Evolutionary conservation across 2,113 vertebrate genomes (phyloP), one percentile per base, ranked within the genome.

Genomic region (Colius striatus): DNA sequence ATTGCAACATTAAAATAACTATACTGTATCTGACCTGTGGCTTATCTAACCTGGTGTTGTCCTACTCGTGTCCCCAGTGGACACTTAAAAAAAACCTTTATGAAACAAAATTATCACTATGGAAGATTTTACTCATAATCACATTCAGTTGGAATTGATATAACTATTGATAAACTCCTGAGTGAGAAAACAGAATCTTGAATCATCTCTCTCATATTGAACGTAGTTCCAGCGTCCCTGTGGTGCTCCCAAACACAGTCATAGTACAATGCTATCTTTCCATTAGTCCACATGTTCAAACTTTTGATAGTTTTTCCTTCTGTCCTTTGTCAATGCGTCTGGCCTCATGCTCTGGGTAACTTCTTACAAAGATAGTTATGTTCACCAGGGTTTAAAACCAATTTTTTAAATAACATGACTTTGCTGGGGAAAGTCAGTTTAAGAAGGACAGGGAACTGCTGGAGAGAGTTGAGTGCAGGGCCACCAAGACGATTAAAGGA

Each of bases 131-230:
- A 89, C 19, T 92, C 54, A 19, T 85, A 34, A 18, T 73, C 72
- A 90, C 71, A 89, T 84, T 90, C 73, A 51, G 51, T 87, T 83
- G 94, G 14, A 54, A 76, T 43, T 91, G 90, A 62, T 91, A 60
- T 20, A 91, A 76, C 22, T 77, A 95, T 30, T 32, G 22, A 83
- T 91, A 90, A 95, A 89, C 19, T 92, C 27, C 32, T 55, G 29
- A 67, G 25, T 54, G 51, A 63, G 41, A 78, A 63, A 55, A 57
- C 30, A 84, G 79, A 80, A 29, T 72, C 57, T 84, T 78, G 38
- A 26, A 43, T 89, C 9, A 62, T 57, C 30, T 75, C 20, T 89
- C 89, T 82, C 50, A 41, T 71, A 45, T 7, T 86, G 13, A 38
- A 45, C 30, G 17, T 45, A 58, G 10, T 65, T 75, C 19, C 30